Conservation (phyloP, 2,797 vertebrate species). For the Lacerta viridis region DNA sequence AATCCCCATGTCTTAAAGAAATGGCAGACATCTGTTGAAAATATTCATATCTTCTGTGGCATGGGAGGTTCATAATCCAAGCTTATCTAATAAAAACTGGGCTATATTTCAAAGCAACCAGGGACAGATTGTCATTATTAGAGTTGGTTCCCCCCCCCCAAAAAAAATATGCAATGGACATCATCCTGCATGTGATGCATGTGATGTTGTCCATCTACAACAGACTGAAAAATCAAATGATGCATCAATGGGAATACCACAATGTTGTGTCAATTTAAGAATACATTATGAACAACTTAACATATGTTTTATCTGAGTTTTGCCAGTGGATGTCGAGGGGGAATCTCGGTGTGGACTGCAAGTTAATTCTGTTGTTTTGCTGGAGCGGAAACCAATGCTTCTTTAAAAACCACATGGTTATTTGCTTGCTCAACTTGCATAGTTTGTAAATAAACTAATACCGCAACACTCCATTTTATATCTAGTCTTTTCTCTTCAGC, state of each 20-base stretch:
- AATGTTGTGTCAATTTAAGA: neutral
- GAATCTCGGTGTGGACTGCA: neutral
- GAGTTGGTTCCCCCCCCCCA: conserved; percentile 19
- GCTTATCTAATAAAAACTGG: conserved; percentile 63
- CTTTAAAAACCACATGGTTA: neutral
- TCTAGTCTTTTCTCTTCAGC: neutral
- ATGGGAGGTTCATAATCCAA: conserved; percentile 70
- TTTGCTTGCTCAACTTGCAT: neutral
- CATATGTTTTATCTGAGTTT: neutral
- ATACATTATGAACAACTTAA: neutral
- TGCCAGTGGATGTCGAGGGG: neutral
- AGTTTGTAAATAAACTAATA: neutral
- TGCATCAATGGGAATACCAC: neutral
- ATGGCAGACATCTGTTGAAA: conserved; percentile 77
- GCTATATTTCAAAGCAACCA: conserved; percentile 70
- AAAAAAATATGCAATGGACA: neutral
- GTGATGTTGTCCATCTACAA: neutral
- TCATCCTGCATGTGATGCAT: rapidly evolving
- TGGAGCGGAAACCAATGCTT: neutral
- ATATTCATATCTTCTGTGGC: conserved; percentile 74
- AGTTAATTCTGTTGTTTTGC: no score
- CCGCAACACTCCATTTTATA: neutral
- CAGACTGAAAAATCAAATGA: neutral
- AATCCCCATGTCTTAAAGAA: conserved; percentile 73
- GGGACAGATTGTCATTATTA: conserved; percentile 52